Percentiles rank a stretch among this genome's conserved stretches.
phyloP scores from a whole-genome alignment of 2,113 vertebrate genomes.

The Lynx canadensis region DNA sequence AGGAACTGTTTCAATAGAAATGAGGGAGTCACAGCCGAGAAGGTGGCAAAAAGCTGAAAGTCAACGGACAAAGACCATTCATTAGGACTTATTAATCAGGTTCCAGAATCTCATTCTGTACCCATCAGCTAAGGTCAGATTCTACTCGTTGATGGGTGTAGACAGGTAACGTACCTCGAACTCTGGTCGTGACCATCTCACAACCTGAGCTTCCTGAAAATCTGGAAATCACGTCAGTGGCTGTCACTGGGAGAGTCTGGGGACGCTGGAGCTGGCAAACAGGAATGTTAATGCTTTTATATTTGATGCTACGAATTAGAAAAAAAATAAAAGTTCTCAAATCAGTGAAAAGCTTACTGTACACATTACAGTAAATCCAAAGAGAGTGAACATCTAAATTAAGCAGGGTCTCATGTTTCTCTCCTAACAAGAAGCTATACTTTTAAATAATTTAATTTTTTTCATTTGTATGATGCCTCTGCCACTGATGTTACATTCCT shows the following conservation, averaged over 20 bases:
- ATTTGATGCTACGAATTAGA: background rate
- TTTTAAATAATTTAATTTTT: conserved; percentile 21
- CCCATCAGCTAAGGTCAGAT: background rate
- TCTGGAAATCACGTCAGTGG: background rate
- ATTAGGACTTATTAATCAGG: background rate
- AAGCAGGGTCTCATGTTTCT: background rate
- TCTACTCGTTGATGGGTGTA: background rate
- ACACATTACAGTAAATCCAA: background rate
- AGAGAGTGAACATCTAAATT: background rate
- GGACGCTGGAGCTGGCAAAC: background rate
- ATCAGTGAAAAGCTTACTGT: background rate
- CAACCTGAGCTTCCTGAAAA: background rate
- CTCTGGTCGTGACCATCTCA: background rate
- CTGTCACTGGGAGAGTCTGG: background rate
- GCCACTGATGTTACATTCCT: background rate
- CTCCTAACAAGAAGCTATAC: background rate
- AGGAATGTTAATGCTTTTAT: background rate
- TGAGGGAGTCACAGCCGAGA: background rate
- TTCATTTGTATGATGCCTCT: background rate
- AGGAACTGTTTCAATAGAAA: background rate
- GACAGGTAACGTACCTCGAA: background rate
- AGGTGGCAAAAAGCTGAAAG: background rate
- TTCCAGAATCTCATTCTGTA: background rate
- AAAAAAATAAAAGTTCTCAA: background rate
- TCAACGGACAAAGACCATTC: background rate